phyloP scores from a whole-genome alignment of 2,888 invertebrate species.

The Eupithecia centaureata region DNA sequence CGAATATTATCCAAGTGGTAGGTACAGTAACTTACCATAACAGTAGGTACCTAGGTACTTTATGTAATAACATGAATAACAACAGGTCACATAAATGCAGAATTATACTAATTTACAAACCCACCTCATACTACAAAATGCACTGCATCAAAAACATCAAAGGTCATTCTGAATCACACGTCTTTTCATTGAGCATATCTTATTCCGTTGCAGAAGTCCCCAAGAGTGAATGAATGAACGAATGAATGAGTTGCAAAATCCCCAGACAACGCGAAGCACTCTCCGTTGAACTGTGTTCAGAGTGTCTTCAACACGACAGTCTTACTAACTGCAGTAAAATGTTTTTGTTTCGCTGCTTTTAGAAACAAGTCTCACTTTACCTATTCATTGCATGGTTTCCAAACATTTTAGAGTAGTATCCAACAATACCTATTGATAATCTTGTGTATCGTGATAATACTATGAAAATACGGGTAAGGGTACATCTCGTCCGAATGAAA shows the following conservation, averaged over 20 bases:
- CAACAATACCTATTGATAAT: no score
- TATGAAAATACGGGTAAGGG: no score
- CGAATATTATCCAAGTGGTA: no score
- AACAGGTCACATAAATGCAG: not conserved
- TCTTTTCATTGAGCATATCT: not conserved
- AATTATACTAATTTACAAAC: not conserved
- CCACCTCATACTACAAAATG: not conserved
- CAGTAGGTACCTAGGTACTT: no score
- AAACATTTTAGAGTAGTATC: not conserved
- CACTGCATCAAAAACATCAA: not conserved
- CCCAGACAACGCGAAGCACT: constrained; percentile 11
- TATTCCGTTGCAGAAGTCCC: constrained; percentile 23
- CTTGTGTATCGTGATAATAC: no score
- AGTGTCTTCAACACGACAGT: constrained; percentile 6
- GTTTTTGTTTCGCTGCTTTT: not conserved
- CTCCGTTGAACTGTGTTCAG: constrained; percentile 8
- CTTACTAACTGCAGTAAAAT: constrained; percentile 5
- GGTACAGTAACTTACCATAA: no score
- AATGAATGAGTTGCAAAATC: constrained; percentile 2
- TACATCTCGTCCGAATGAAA: no score
- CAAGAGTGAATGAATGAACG: constrained; percentile 8
- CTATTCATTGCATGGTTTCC: not conserved
- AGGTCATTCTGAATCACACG: not conserved
- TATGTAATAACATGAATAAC: no score
- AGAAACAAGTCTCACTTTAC: not conserved